Evolutionary conservation across 2,888 invertebrate genomes (phyloP).

Genomic region (Andrena camellia): DNA sequence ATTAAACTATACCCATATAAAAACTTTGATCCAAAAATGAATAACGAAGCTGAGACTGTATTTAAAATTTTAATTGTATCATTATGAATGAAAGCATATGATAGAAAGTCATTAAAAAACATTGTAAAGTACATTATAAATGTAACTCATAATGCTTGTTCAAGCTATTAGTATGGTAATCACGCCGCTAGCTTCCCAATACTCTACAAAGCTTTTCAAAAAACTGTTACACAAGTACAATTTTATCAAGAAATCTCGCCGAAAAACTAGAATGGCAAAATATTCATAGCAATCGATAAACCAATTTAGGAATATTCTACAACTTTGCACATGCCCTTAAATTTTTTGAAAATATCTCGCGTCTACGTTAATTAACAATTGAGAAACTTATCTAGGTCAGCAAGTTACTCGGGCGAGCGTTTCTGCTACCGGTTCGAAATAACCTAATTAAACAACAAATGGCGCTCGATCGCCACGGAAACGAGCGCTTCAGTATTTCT

Average conservation of each 20-base stretch:
- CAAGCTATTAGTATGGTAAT: background rate
- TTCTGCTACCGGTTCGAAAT: background rate
- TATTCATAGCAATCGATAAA: background rate
- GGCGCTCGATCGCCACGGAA: background rate
- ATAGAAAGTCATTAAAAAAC: background rate
- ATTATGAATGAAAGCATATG: background rate
- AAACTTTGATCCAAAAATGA: background rate
- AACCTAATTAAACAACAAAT: constrained; percentile 15
- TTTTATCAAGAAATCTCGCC: background rate
- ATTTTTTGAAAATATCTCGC: background rate
- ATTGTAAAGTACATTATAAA: background rate
- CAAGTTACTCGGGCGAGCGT: too few species aligned
- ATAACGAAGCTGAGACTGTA: background rate
- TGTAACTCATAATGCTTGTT: background rate
- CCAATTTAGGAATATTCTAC: background rate
- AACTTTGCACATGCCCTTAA: background rate
- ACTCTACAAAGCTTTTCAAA: background rate
- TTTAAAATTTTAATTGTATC: background rate
- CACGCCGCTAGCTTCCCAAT: background rate
- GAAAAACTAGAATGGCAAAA: background rate
- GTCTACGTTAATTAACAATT: background rate
- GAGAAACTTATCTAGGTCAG: background rate
- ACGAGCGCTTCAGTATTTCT: background rate
- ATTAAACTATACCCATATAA: background rate
- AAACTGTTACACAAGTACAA: background rate